Conservation (phyloP, 2,888 invertebrate species). For the Trilocha varians region DNA sequence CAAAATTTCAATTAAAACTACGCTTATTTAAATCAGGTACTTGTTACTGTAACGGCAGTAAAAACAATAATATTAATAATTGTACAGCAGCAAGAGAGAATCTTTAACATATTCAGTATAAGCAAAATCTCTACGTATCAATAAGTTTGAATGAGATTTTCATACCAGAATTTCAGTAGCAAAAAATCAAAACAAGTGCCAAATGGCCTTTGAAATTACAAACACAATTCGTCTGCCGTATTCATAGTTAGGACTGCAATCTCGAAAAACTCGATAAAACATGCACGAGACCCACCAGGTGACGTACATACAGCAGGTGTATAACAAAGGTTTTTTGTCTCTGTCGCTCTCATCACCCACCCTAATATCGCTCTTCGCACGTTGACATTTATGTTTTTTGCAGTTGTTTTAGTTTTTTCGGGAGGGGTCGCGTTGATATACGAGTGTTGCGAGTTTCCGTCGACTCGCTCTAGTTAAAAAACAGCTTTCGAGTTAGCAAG, state of each 20-base stretch:
- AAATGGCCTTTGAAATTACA: conserved; percentile 13
- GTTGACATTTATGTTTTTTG: conserved; percentile 45
- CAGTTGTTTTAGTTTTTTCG: conserved; percentile 44
- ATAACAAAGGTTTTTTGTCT: conserved; percentile 44
- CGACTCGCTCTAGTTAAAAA: conserved; percentile 40
- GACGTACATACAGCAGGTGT: conserved; percentile 57
- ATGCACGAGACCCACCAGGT: conserved; percentile 58
- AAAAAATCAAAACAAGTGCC: background rate
- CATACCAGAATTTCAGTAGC: no score
- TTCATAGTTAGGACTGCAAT: conserved; percentile 50
- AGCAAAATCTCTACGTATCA: no score
- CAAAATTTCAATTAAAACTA: no score
- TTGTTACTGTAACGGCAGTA: no score
- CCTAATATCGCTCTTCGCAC: conserved; percentile 22
- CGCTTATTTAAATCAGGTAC: no score
- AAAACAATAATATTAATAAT: no score
- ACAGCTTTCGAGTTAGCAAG: conserved; percentile 38
- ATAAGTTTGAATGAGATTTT: no score
- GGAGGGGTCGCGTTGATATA: conserved; percentile 42
- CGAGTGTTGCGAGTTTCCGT: conserved; percentile 46
- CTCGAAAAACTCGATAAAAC: conserved; percentile 63
- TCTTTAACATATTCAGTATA: no score
- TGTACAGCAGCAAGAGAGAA: no score
- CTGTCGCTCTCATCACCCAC: conserved; percentile 31
- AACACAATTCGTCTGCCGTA: conserved; percentile 25